Evolutionary conservation across 2,888 invertebrate genomes (phyloP).

Genomic region (Diarsia dahlii): DNA sequence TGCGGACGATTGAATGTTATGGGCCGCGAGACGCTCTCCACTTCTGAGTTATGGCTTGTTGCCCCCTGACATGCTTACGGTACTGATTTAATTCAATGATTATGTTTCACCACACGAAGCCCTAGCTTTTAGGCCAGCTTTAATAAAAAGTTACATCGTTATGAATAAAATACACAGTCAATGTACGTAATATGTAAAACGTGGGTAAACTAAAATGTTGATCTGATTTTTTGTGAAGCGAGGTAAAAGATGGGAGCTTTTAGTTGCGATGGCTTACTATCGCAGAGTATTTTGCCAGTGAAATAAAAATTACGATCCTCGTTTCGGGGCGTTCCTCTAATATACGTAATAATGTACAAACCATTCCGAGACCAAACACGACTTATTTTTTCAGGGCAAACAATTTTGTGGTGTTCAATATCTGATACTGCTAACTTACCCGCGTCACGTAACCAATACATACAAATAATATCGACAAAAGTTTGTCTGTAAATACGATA

Average conservation of each 20-base stretch:
- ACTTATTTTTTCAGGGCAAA: conserved; percentile 65
- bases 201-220: conserved; percentile 43
- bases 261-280: conserved; percentile 36
- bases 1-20: conserved; percentile 89
- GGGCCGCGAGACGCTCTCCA: conserved; percentile 87
- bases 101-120: conserved; percentile 66
- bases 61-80: conserved; percentile 83
- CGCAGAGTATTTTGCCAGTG: conserved; percentile 34
- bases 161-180: conserved; percentile 56
- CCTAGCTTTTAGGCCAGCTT: conserved; percentile 50
- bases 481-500: conserved; percentile 65
- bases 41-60: conserved; percentile 86
- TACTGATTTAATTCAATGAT: conserved; percentile 85
- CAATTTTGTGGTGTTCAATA: conserved; percentile 67
- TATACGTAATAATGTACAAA: conserved; percentile 43
- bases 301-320: conserved; percentile 54
- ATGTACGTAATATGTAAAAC: conserved; percentile 52
- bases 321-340: conserved; percentile 37
- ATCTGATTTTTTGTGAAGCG: conserved; percentile 37
- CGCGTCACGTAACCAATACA: conserved; percentile 70
- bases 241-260: conserved; percentile 19
- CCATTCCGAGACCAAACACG: conserved; percentile 46
- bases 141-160: conserved; percentile 61
- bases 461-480: conserved; percentile 67
- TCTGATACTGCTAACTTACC: conserved; percentile 62